These are phyloP conservation scores for Typhlomys cinereus DNA, from an alignment of 2,113 vertebrate species.

Conservation along the genomic window DNA sequence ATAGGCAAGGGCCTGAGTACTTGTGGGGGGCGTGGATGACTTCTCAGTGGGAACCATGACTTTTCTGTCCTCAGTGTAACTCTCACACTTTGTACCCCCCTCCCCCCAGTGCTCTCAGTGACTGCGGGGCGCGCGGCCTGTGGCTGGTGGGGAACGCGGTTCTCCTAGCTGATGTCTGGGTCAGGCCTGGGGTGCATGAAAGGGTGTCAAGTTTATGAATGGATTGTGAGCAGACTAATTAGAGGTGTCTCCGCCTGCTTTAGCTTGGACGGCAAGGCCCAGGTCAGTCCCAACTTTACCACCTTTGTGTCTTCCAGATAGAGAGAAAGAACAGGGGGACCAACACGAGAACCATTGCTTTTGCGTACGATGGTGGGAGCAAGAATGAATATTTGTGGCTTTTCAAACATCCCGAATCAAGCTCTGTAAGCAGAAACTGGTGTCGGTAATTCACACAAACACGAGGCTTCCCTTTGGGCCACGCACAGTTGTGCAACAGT, in stretches of 20 bases:
- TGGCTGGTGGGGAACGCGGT: not conserved
- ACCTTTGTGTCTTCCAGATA: not conserved
- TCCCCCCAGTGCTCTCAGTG: rapidly evolving
- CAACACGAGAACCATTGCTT: rapidly evolving
- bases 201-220: not conserved
- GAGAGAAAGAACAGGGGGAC: not conserved
- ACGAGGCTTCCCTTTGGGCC: not conserved
- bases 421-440: not conserved
- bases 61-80: not conserved
- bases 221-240: not conserved
- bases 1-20: too few species aligned
- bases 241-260: not conserved
- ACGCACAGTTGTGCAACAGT: not conserved
- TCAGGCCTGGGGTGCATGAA: not conserved
- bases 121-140: too few species aligned
- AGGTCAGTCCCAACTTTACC: not conserved
- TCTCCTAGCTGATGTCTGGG: not conserved
- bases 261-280: not conserved
- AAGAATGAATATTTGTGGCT: not conserved
- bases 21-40: too few species aligned
- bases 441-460: not conserved
- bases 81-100: too few species aligned
- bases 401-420: not conserved
- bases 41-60: not conserved
- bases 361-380: not conserved